Percentiles rank a stretch among this genome's conserved stretches.
Conservation (phyloP, 2,113 vertebrate genomes). For the Eidolon helvum region DNA sequence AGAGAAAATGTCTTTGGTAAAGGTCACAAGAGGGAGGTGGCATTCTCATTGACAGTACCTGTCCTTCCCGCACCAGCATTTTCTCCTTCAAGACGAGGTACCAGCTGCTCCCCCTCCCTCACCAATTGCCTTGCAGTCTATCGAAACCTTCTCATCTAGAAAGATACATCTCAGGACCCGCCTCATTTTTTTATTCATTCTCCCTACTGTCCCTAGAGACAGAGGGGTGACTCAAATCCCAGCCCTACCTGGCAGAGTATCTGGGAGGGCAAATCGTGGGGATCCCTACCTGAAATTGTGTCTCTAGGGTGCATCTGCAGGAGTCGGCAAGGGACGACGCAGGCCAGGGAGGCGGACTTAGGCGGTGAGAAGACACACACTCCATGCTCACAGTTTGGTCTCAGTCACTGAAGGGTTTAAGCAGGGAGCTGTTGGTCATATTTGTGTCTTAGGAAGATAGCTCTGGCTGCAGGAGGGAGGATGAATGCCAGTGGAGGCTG, state of each 20-base stretch:
- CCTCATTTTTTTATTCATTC: neutral
- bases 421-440: neutral
- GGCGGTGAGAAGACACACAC: neutral
- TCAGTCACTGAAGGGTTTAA: neutral
- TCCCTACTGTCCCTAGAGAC: neutral
- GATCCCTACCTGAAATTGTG: neutral
- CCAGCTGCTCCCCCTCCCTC: fast-evolving
- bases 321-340: too few relatives aligned
- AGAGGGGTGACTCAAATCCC: neutral
- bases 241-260: neutral
- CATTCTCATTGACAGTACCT: constrained; percentile 21
- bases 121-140: neutral
- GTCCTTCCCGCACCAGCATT: neutral
- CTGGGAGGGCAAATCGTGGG: neutral
- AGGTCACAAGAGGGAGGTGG: constrained; percentile 61
- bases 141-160: neutral
- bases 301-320: neutral
- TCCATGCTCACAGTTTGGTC: neutral
- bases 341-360: neutral
- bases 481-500: neutral
- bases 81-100: neutral
- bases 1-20: constrained; percentile 64
- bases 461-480: neutral
- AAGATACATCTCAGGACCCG: neutral
- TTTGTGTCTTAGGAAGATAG: neutral